Conservation (phyloP, 2,113 vertebrate genomes). For the Todiramphus saurophagus region DNA sequence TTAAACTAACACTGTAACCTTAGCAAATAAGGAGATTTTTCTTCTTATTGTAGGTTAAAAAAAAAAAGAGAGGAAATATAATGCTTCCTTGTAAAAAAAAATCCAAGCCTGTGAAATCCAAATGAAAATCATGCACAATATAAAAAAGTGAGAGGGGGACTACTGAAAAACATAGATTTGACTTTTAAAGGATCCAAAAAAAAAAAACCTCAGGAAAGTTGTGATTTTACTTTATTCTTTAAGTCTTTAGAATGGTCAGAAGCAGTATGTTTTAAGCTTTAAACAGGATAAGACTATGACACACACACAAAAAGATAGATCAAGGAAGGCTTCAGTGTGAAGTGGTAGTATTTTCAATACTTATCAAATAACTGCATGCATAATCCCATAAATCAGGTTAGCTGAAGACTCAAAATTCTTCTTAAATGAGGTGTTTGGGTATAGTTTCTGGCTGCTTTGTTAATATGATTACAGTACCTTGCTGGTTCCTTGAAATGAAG, state of each 20-base stretch:
- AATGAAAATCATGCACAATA: constrained; percentile 57
- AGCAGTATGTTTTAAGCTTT: constrained; percentile 57
- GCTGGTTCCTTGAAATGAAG: constrained; percentile 66
- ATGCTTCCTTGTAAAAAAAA: constrained; percentile 66
- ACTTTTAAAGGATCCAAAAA: constrained; percentile 38
- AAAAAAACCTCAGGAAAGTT: constrained; percentile 24
- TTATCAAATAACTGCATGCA: constrained; percentile 70
- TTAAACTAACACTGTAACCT: constrained; percentile 83
- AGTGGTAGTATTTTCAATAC: constrained; percentile 61
- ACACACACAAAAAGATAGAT: constrained; percentile 51
- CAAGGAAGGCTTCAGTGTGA: constrained; percentile 51
- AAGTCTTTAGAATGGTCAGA: constrained; percentile 36
- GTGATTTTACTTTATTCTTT: constrained; percentile 26
- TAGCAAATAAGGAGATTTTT: constrained; percentile 77
- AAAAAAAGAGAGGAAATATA: constrained; percentile 35
- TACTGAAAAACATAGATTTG: constrained; percentile 57
- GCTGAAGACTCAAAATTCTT: constrained; percentile 61
- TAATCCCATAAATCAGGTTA: constrained; percentile 74
- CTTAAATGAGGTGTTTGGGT: constrained; percentile 68
- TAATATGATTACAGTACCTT: constrained; percentile 74
- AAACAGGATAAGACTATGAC: constrained; percentile 64
- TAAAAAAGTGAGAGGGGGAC: constrained; percentile 27
- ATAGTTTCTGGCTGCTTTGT: constrained; percentile 72
- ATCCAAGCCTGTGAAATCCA: constrained; percentile 63
- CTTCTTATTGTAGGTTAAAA: constrained; percentile 63